Conservation (phyloP, 1,140 invertebrate species). For the Apis cerana region DNA sequence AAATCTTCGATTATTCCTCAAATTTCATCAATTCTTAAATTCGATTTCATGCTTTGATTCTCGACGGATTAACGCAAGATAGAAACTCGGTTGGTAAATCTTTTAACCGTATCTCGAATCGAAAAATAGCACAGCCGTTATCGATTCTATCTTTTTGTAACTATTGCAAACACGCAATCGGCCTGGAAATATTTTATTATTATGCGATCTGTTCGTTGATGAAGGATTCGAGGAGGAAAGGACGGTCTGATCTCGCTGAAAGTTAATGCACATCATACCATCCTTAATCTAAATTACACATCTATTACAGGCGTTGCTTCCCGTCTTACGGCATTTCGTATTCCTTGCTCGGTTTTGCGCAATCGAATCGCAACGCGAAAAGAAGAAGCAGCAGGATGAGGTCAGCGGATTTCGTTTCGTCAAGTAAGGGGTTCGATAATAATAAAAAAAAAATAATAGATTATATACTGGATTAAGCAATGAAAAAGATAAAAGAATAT, state of each 20-base stretch:
- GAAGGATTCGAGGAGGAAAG: not conserved
- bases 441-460: not conserved
- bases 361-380: constrained; percentile 40
- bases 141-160: too few species aligned
- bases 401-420: constrained; percentile 39
- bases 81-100: constrained; percentile 19
- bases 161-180: not conserved
- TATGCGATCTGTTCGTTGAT: not conserved
- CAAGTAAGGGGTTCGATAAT: not conserved
- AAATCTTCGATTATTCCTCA: too few species aligned
- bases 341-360: constrained; percentile 40
- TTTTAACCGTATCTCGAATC: not conserved
- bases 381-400: constrained; percentile 26
- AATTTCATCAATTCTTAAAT: too few species aligned
- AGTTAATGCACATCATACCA: constrained; percentile 41
- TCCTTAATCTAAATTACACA: constrained; percentile 53
- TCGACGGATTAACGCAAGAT: not conserved
- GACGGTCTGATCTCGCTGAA: constrained; percentile 25
- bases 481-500: not conserved
- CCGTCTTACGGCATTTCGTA: constrained; percentile 49
- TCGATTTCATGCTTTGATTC: not conserved
- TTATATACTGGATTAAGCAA: not conserved
- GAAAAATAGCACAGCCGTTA: not conserved
- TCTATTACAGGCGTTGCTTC: constrained; percentile 52
- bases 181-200: constrained; percentile 1